These are phyloP conservation scores for Drosophila trapezifrons DNA, from an alignment of 1,140 invertebrate genomes.

Conservation along the genomic window DNA sequence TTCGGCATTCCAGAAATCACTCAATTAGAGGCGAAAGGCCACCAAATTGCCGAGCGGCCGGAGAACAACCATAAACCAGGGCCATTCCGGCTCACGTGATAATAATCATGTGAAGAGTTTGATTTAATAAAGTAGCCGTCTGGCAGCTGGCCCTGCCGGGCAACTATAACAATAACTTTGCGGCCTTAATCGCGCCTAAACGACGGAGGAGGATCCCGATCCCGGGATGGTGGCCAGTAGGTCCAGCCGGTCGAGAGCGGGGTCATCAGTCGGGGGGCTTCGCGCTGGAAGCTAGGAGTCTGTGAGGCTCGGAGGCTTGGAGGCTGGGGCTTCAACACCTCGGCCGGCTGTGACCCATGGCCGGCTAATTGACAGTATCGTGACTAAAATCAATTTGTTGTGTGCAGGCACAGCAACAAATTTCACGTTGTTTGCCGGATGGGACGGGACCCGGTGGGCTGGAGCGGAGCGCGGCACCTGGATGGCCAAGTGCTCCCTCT, in stretches of 20 bases:
- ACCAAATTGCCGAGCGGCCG: conserved; percentile 47
- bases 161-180: conserved; percentile 81
- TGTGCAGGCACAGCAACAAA: conserved; percentile 78
- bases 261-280: conserved; percentile 45
- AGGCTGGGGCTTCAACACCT: conserved; percentile 75
- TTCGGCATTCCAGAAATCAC: conserved; percentile 66
- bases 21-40: conserved; percentile 79
- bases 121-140: conserved; percentile 79
- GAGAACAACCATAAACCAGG: conserved; percentile 45
- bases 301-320: conserved; percentile 11
- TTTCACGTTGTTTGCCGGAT: conserved; percentile 67
- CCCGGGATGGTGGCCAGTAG: conserved; percentile 18
- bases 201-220: conserved; percentile 49
- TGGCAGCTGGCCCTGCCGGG: conserved; percentile 53
- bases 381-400: conserved; percentile 83
- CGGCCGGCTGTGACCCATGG: conserved; percentile 69
- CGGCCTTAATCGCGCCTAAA: conserved; percentile 76
- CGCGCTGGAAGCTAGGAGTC: not conserved
- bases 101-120: conserved; percentile 82
- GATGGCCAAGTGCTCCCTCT: conserved; percentile 53
- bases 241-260: conserved; percentile 31
- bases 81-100: conserved; percentile 66
- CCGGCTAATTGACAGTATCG: conserved; percentile 82
- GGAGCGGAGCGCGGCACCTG: conserved; percentile 15
- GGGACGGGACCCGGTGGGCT: conserved; percentile 15